Evolutionary conservation across 2,113 vertebrate species (phyloP).

Genomic region (Chauna torquata): DNA sequence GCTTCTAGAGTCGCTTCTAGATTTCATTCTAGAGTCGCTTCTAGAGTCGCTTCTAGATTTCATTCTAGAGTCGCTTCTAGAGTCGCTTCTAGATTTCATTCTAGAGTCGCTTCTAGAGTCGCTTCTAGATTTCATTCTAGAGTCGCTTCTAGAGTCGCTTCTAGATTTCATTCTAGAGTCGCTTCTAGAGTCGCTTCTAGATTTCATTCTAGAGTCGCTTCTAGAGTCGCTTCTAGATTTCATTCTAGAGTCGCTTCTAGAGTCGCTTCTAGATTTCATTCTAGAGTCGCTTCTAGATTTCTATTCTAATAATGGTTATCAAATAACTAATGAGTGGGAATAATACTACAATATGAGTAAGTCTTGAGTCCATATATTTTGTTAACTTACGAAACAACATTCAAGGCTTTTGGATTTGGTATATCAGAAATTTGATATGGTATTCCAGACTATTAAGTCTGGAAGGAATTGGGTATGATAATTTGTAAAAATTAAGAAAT

Average conservation of each 20-base stretch:
- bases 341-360: neutral
- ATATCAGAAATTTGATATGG: too few species aligned
- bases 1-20: too few species aligned
- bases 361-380: neutral
- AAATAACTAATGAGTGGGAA: neutral
- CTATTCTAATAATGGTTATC: neutral
- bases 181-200: too few species aligned
- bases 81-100: too few species aligned
- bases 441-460: too few species aligned
- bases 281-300: too few species aligned
- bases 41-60: too few species aligned
- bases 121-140: neutral
- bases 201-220: neutral
- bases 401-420: neutral
- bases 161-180: neutral
- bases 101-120: too few species aligned
- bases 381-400: neutral
- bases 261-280: too few species aligned
- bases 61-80: neutral
- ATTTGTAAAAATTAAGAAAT: neutral
- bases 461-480: too few species aligned
- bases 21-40: neutral
- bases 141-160: too few species aligned
- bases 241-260: neutral
- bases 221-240: too few species aligned